Base-by-base conservation (phyloP, 2,113 vertebrate species). In the Prunella fulvescens region DNA sequence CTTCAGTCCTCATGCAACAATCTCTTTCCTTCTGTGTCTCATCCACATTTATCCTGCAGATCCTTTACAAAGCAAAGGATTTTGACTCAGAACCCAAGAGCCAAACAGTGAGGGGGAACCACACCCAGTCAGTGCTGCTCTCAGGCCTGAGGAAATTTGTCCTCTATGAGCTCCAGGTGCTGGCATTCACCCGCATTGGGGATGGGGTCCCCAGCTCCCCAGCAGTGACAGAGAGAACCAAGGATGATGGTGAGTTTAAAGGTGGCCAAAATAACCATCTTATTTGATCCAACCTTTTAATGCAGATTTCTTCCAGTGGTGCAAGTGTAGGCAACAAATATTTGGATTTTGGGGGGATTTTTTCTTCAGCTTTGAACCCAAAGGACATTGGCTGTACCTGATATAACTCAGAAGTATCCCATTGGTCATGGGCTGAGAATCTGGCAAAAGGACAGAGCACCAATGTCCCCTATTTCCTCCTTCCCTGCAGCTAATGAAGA, bases 151-250 rank as follows among this genome's bases (percentile, higher is more conserved):
- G 98, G 33, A 99, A 99, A 44, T 99, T 98, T 1, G 97, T 98
- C 8, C 95, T 98, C 26, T 99, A 99, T 1, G 96, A 98, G 96
- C 98, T 99, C 50, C 99, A 98, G 97, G 98, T 99, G 13, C 81
- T 98, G 97, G 99, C 99, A 0, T 99, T 98, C 98, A 99, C 99
- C 2, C 98, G 98, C 33, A 98, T 99, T 1, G 99, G 99, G 5
- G 99, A 99, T 1, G 99, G 99, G 2, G 98, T 98, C 5, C 98
- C 98, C 96, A 99, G 98, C 97, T 90, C 56, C 25, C 98, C 98
- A 4, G 74, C 98, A 3, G 77, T 98, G 50, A 94, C 98, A 14
- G 98, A 98, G 91, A 97, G 98, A 45, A 99, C 99, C 92, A 99
- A 98, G 93, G 99, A 99, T 18, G 99, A 99, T 12, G 99, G 99